Conservation (phyloP, 2,113 vertebrate genomes). For the Elachura formosa region DNA sequence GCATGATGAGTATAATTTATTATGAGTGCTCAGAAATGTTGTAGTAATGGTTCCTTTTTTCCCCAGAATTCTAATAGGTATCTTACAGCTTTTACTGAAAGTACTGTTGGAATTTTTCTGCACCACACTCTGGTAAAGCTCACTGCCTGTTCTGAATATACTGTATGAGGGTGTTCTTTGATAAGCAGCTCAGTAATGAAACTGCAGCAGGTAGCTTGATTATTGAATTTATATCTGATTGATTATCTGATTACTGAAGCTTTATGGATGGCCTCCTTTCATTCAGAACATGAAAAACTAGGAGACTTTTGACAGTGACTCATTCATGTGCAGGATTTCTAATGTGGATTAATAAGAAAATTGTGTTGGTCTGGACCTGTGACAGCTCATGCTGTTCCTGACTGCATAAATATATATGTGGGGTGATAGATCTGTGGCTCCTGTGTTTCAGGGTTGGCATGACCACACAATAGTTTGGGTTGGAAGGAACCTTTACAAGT, state of each 20-base stretch:
- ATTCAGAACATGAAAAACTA: background rate
- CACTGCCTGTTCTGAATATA: background rate
- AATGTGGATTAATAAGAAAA: background rate
- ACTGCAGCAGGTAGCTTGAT: background rate
- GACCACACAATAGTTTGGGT: background rate
- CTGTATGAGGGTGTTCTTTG: background rate
- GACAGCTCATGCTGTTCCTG: background rate
- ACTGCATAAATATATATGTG: background rate
- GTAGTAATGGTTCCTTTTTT: background rate
- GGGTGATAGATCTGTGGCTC: background rate
- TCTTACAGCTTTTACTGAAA: background rate
- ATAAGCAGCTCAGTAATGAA: background rate
- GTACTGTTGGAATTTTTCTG: background rate
- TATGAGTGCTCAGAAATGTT: background rate
- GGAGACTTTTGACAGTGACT: background rate
- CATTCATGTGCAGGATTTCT: background rate
- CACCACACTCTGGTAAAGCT: background rate
- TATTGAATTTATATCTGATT: no score
- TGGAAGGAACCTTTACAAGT: background rate
- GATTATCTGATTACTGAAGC: background rate
- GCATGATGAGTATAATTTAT: background rate
- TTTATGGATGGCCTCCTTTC: background rate
- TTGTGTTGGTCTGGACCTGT: background rate
- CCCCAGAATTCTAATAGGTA: background rate
- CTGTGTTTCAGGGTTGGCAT: accelerated